These are phyloP conservation scores for Clitarchus hookeri DNA, from an alignment of 2,888 invertebrate genomes.

Conservation along the genomic window DNA sequence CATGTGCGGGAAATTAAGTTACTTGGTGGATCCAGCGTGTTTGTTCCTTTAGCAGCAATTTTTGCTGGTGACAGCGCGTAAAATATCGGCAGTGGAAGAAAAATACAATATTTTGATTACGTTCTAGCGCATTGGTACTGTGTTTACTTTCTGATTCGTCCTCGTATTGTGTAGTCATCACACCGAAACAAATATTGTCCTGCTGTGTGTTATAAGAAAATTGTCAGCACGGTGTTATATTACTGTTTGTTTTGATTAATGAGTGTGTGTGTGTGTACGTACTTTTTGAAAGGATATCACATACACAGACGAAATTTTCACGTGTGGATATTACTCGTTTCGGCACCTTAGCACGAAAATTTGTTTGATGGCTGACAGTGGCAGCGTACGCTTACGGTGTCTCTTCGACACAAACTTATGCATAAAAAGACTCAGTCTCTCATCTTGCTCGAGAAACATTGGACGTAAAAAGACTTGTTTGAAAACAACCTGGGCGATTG, in stretches of 20 bases:
- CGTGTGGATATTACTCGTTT: background rate
- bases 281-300: background rate
- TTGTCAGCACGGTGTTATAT: background rate
- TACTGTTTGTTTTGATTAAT: background rate
- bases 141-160: background rate
- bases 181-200: background rate
- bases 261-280: background rate
- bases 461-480: no score
- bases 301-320: conserved; percentile 2
- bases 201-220: background rate
- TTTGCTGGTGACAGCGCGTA: background rate
- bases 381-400: background rate
- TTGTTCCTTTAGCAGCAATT: background rate
- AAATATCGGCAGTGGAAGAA: background rate
- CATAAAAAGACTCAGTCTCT: background rate
- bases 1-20: no score
- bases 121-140: background rate
- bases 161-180: background rate
- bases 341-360: background rate
- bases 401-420: background rate
- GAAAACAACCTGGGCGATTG: no score
- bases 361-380: background rate
- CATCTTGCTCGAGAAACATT: no score
- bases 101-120: background rate
- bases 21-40: no score